phyloP scores from a whole-genome alignment of 2,888 invertebrate genomes.

The Tribolium freemani region DNA sequence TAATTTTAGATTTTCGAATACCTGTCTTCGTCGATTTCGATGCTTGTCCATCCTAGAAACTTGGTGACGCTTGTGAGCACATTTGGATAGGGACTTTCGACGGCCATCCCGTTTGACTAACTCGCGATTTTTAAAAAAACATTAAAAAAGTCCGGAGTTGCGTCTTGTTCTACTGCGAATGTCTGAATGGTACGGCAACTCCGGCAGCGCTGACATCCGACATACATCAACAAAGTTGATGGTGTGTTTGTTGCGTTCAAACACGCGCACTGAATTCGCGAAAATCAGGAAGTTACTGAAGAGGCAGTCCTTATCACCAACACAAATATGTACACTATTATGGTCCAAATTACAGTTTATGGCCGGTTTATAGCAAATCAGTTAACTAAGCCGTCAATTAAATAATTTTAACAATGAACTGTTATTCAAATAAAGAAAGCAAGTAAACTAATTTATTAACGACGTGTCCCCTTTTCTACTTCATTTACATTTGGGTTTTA shows the following conservation, averaged over 20 bases:
- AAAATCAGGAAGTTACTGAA: conserved; percentile 1
- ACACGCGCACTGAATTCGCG: conserved; percentile 21
- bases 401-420: neutral
- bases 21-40: conserved; percentile 61
- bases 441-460: neutral
- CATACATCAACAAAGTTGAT: conserved; percentile 24
- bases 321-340: conserved; percentile 2
- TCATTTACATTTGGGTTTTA: conserved; percentile 16
- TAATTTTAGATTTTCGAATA: conserved; percentile 44
- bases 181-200: conserved; percentile 23
- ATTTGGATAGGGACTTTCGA: conserved; percentile 53
- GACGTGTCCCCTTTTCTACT: conserved; percentile 8
- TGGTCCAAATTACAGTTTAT: neutral
- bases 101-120: conserved; percentile 44
- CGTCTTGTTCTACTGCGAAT: conserved; percentile 3
- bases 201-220: conserved; percentile 11
- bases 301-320: neutral
- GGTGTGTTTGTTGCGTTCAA: conserved; percentile 20
- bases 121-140: conserved; percentile 32
- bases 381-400: conserved; percentile 18
- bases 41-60: conserved; percentile 56
- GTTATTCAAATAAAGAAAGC: neutral
- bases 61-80: conserved; percentile 59
- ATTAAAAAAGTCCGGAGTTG: conserved; percentile 11
- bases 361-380: neutral